These are phyloP conservation scores for Oscheius sp. DNA, from an alignment of 2,888 invertebrate genomes.

Conservation along the genomic window DNA sequence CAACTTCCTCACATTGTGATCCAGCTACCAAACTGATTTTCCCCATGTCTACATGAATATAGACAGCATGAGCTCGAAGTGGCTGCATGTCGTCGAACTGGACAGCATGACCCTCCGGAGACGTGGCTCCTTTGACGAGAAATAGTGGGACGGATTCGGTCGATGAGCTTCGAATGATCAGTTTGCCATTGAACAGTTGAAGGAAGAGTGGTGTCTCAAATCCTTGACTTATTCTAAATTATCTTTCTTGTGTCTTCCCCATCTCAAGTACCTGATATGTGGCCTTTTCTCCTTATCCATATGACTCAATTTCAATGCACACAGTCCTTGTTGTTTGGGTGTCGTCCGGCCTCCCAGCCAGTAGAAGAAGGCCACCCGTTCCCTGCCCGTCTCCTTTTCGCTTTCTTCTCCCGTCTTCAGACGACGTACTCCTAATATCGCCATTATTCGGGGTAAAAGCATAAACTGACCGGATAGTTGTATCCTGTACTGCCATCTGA, in stretches of 20 bases:
- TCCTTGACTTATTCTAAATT: constrained; percentile 51
- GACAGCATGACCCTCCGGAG: constrained; percentile 41
- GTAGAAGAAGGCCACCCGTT: constrained; percentile 65
- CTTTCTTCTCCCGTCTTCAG: constrained; percentile 46
- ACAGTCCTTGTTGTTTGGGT: constrained; percentile 60
- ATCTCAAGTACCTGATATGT: constrained; percentile 18
- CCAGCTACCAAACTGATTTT: constrained; percentile 27
- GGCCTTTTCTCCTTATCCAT: constrained; percentile 61
- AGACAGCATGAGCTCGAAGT: constrained; percentile 51
- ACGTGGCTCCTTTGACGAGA: constrained; percentile 45
- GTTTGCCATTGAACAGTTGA: constrained; percentile 43
- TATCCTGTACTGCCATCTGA: constrained; percentile 66
- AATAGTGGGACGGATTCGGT: constrained; percentile 25
- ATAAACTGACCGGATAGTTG: constrained; percentile 43
- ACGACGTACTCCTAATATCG: constrained; percentile 46
- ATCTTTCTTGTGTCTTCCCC: constrained; percentile 19
- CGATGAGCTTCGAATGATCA: constrained; percentile 18
- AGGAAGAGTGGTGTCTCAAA: constrained; percentile 54
- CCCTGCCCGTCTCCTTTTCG: constrained; percentile 64
- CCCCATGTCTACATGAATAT: constrained; percentile 36
- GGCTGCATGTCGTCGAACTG: constrained; percentile 41
- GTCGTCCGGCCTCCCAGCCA: constrained; percentile 65
- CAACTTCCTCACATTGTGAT: constrained; percentile 12
- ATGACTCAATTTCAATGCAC: constrained; percentile 64
- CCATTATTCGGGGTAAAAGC: no score